Evolutionary conservation across 2,113 vertebrate species (phyloP), one percentile per base, ranked within the genome.

Genomic region (Crotalus helleri): DNA sequence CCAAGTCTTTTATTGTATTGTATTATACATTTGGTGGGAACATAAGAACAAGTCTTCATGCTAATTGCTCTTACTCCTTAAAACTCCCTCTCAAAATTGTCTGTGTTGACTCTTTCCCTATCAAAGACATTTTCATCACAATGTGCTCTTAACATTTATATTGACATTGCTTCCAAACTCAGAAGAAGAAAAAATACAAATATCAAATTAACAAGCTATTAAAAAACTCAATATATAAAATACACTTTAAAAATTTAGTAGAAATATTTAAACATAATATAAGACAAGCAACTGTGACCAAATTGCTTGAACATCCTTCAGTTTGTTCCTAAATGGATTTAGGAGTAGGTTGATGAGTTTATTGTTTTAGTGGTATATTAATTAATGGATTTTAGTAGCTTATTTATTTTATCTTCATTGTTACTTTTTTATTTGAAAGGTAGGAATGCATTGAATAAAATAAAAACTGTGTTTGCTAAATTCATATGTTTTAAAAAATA

Each of bases 381-480:
- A 19, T 57, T 57, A 44, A 81, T 21, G 1, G 8, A 9, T 81
- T 81, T 81, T 81, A 81, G 21, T 81, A 81, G 39, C 74, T 44
- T 81, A 33, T 33, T 44, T 44, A 81, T 81, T 44, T 81, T 44
- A 81, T 21, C 33, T 44, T 81, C 39, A 81, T 81, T 81, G 7
- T 81, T 81, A 44, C 33, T 21, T 81, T 81, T 81, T 81, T 8
- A 39, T 33, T 81, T 19, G 17, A 81, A 81, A 21, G 33, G 7
- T 21, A 81, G 17, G 69, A 81, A 81, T 81, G 74, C 7, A 81
- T 44, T 44, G 74, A 81, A 81, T 81, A 96, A 95, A 97, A 92
- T 94, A 92, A 74, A 88, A 89, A 81, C 49, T 86, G 53, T 24
- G 93, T 92, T 69, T 95, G 92, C 93, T 94, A 93, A 95, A 92